These are phyloP conservation scores for Sula dactylatra DNA, from an alignment of 2,113 vertebrate species.

Conservation along the genomic window DNA sequence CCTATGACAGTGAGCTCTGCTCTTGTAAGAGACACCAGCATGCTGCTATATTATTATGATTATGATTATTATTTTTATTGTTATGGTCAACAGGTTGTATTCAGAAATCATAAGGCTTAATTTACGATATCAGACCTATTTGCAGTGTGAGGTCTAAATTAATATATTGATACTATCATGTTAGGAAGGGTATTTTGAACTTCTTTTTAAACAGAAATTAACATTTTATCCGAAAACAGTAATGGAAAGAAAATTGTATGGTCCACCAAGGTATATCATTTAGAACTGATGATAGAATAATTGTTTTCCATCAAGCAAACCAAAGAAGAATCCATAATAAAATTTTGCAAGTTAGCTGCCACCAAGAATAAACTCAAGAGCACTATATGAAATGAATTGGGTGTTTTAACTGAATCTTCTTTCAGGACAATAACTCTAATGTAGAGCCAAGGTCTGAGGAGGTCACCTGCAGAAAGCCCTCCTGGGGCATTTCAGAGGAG, in stretches of 20 bases:
- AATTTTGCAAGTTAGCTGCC: constrained; percentile 84
- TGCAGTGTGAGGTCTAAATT: not conserved
- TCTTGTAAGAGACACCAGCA: not conserved
- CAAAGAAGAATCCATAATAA: constrained; percentile 78
- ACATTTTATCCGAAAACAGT: constrained; percentile 7
- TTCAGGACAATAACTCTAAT: constrained; percentile 86
- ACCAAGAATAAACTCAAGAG: constrained; percentile 78
- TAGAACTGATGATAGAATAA: constrained; percentile 73
- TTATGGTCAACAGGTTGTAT: not conserved
- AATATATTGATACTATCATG: not conserved
- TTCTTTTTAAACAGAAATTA: constrained; percentile 7
- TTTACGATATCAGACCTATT: not conserved
- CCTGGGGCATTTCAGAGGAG: constrained; percentile 72
- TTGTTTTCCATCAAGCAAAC: constrained; percentile 75
- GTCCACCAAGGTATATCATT: constrained; percentile 23
- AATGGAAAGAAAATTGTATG: constrained; percentile 13
- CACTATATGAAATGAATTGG: constrained; percentile 84
- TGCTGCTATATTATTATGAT: not conserved
- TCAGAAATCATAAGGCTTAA: not conserved
- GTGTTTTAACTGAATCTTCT: constrained; percentile 83
- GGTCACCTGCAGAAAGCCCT: constrained; percentile 74
- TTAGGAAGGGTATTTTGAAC: not conserved
- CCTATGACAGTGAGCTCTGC: not conserved
- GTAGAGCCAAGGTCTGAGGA: constrained; percentile 76
- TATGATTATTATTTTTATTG: not conserved